These are phyloP conservation scores for Naja naja DNA, from an alignment of 2,113 vertebrate species.

Conservation along the genomic window DNA sequence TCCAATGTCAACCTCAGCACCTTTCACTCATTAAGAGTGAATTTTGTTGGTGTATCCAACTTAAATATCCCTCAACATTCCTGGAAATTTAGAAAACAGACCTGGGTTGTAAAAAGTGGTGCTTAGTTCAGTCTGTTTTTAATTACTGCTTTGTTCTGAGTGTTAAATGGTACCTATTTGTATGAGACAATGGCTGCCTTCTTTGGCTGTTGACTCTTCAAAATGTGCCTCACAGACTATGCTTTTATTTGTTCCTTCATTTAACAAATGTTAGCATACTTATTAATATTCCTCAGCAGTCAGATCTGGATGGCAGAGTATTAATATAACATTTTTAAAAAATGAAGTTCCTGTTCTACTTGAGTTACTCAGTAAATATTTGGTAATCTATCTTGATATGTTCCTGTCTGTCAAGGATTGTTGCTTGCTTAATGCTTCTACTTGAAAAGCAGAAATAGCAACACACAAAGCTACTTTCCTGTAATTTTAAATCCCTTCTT, in stretches of 20 bases:
- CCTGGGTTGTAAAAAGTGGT: background rate
- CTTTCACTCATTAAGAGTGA: background rate
- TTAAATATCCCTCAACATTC: background rate
- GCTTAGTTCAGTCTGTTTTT: background rate
- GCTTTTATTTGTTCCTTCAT: background rate
- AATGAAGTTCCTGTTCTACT: conserved; percentile 50
- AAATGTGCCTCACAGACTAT: background rate
- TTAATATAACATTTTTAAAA: conserved; percentile 46
- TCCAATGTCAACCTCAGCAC: background rate
- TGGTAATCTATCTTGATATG: conserved; percentile 48
- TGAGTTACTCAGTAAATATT: conserved; percentile 43
- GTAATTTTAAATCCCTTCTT: background rate
- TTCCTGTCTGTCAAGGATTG: conserved; percentile 47
- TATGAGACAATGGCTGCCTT: background rate
- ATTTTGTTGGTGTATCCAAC: background rate
- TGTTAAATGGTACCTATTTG: background rate
- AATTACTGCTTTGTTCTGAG: background rate
- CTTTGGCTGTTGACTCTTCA: background rate
- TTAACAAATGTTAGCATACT: conserved; percentile 37
- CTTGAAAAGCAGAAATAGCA: conserved; percentile 11
- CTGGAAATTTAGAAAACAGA: background rate
- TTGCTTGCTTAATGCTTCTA: conserved; percentile 9
- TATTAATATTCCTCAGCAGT: conserved; percentile 37
- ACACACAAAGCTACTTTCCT: background rate
- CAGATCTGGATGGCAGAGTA: conserved; percentile 32